Base-by-base conservation (phyloP, 2,888 invertebrate genomes). In the Andrena haemorrhoa region DNA sequence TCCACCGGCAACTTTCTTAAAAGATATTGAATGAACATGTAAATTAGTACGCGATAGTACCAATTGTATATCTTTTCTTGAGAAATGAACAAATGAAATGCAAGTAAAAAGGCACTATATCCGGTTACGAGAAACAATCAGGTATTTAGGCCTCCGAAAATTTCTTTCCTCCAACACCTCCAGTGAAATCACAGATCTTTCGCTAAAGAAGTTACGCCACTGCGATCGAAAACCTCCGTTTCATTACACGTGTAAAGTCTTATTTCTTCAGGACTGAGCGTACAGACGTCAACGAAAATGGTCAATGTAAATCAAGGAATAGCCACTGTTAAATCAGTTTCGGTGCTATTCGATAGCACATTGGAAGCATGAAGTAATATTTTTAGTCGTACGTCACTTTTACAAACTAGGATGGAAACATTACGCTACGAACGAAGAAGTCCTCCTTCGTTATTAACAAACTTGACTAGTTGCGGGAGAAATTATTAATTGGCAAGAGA, bases 51-150 rank as follows among this genome's bases (percentile, higher is more conserved):
- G 81, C 73, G 65, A 63, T 72, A 72, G 61, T 82, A 88, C 41
- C 41, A 41, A 41, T 65, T 79, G 65, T 86, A 84, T 76, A 80
- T 79, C 75, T 79, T 79, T 66, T 51, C 51, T 80, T 80, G 51
- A 75, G 75, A 79, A 84, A 81, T 76, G 61, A 83, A 85, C 68
- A 88, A 88, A 83, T 84, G 81, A 87, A 87, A 70, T 84, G 83
- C 79, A 88, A 88, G 87, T 88, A 88, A 88, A 88, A 88, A 88
- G 88, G 88, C 88, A 88, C 88, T 88, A 88, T 88, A 79, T 88
- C 76, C 71, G 87, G 86, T 80, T 83, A 77, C 78, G 82, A 73
- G 81, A 88, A 88, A 84, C 77, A 88, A 88, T 85, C 82, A 78
- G 83, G 78, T 87, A 79, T 84, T 87, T 88, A 88, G 88, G 88